These are phyloP conservation scores for Anadara kagoshimensis DNA, from an alignment of 1,140 invertebrate genomes.

Conservation along the genomic window DNA sequence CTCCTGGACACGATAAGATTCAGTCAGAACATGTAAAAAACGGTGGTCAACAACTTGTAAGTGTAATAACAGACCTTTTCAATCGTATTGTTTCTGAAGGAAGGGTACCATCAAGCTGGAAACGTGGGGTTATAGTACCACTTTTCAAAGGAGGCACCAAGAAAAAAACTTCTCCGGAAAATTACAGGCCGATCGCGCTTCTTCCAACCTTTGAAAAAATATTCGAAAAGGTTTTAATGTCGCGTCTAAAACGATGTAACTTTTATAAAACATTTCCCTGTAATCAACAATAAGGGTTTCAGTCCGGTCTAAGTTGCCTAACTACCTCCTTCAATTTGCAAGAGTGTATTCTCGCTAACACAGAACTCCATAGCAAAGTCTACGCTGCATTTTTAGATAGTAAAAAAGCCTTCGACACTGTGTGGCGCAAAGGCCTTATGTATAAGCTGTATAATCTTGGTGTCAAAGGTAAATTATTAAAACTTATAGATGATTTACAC, in stretches of 20 bases:
- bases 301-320: no score
- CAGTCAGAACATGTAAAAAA: background rate
- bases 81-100: background rate
- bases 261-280: background rate
- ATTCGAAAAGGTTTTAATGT: conserved; percentile 3
- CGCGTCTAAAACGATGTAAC: background rate
- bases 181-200: conserved; percentile 1
- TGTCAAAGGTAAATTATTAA: no score
- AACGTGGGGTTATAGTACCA: conserved; percentile 4
- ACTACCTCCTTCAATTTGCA: no score
- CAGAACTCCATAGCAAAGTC: no score
- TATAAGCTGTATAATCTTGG: no score
- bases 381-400: no score
- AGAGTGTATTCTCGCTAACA: no score
- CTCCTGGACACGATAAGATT: conserved; percentile 3
- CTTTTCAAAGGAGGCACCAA: background rate
- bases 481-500: no score
- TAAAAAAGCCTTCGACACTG: no score
- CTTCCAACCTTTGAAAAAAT: conserved; percentile 6
- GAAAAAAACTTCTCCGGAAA: conserved; percentile 1
- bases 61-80: background rate
- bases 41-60: background rate
- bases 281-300: no score
- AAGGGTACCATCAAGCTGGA: background rate
- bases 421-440: no score